phyloP scores from a whole-genome alignment of 2,797 vertebrate genomes.

The Hyperoplus lanceolatus region DNA sequence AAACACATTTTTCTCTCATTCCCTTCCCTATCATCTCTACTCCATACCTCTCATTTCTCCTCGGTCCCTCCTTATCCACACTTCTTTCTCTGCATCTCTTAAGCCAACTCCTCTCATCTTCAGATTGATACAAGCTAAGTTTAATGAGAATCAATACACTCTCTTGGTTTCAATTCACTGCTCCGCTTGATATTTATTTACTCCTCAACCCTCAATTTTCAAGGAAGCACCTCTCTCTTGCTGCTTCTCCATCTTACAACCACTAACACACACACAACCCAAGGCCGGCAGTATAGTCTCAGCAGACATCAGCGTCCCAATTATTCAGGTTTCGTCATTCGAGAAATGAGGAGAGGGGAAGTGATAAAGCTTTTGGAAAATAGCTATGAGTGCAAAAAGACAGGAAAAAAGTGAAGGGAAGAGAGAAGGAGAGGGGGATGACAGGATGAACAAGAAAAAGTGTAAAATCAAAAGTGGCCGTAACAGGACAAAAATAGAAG shows the following conservation, averaged over 20 bases:
- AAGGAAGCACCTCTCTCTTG: conserved; percentile 6
- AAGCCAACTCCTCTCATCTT: conserved; percentile 13
- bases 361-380: conserved; percentile 35
- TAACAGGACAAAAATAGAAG: conserved; percentile 29
- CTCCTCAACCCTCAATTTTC: conserved; percentile 24
- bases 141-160: conserved; percentile 40
- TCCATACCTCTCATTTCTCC: no score
- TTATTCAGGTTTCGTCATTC: conserved; percentile 55
- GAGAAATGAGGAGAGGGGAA: conserved; percentile 34
- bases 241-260: background rate
- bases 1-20: background rate
- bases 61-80: background rate
- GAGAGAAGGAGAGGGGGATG: conserved; percentile 9
- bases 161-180: conserved; percentile 33
- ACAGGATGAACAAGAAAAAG: conserved; percentile 37
- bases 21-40: background rate
- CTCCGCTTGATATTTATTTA: conserved; percentile 39
- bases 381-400: conserved; percentile 43
- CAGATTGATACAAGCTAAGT: conserved; percentile 19
- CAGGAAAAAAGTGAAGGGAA: conserved; percentile 20
- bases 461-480: conserved; percentile 44
- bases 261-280: conserved; percentile 3
- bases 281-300: conserved; percentile 47
- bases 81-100: background rate
- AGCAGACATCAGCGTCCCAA: conserved; percentile 41